phyloP scores from a whole-genome alignment of 2,113 vertebrate species.

The Bubo blakistoni region DNA sequence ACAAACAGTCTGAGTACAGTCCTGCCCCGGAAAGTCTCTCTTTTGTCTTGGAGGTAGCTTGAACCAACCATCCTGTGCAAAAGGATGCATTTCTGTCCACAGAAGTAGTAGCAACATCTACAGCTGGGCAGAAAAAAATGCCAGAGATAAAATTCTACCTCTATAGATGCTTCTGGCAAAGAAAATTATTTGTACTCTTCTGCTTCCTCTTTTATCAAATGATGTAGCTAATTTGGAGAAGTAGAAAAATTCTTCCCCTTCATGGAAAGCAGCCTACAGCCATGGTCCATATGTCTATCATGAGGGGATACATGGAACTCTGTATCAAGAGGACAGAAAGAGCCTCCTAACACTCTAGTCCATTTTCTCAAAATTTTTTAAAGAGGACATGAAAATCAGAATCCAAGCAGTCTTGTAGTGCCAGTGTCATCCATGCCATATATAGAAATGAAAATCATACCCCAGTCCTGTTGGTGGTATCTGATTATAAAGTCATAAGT shows the following conservation, averaged over 20 bases:
- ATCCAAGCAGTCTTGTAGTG: neutral
- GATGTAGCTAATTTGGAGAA: neutral
- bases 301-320: neutral
- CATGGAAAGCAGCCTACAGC: neutral
- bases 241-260: neutral
- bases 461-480: neutral
- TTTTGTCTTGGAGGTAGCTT: neutral
- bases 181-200: neutral
- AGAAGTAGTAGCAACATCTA: neutral
- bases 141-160: neutral
- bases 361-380: neutral
- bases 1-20: neutral
- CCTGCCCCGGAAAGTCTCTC: neutral
- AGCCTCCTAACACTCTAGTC: neutral
- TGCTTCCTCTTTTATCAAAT: neutral
- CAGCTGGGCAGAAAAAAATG: neutral
- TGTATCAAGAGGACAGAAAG: neutral
- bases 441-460: neutral
- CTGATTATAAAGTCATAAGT: neutral
- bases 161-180: neutral
- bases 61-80: neutral
- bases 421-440: neutral
- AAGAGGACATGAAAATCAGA: neutral
- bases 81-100: neutral
- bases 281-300: neutral